Percentiles rank a stretch among this genome's conserved stretches.
These are phyloP conservation scores for Cerastis rubricosa DNA, from an alignment of 2,888 invertebrate genomes.

Conservation along the genomic window DNA sequence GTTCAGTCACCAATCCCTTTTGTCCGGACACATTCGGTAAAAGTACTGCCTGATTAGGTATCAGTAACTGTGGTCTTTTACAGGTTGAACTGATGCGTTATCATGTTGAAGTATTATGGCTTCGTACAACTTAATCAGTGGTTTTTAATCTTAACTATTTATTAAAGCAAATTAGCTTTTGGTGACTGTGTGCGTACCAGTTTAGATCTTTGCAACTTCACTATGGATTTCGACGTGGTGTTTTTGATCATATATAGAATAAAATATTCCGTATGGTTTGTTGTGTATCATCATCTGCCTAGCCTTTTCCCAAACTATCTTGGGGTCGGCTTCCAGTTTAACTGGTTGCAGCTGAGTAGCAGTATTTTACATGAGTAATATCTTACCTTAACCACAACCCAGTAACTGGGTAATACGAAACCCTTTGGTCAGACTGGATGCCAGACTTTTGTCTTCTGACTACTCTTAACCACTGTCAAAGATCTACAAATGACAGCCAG, in stretches of 20 bases:
- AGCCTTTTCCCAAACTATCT: no score
- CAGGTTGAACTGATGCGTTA: not conserved
- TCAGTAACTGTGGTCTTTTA: not conserved
- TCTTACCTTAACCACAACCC: no score
- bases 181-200: not conserved
- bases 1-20: conserved; percentile 27
- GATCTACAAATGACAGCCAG: no score
- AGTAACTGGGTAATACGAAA: no score
- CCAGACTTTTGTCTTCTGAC: no score
- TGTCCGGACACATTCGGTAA: conserved; percentile 16
- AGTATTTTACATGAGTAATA: no score
- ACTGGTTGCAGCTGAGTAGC: no score
- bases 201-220: not conserved
- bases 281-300: no score
- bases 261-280: not conserved
- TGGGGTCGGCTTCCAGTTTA: no score
- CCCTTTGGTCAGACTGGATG: no score
- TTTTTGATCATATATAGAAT: not conserved
- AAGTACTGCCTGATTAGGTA: not conserved
- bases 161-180: not conserved
- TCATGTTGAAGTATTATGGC: not conserved
- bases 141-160: not conserved
- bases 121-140: not conserved
- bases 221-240: not conserved
- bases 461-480: no score